phyloP scores from a whole-genome alignment of 23 tunicate genomes.

The Ascidia mentula region DNA sequence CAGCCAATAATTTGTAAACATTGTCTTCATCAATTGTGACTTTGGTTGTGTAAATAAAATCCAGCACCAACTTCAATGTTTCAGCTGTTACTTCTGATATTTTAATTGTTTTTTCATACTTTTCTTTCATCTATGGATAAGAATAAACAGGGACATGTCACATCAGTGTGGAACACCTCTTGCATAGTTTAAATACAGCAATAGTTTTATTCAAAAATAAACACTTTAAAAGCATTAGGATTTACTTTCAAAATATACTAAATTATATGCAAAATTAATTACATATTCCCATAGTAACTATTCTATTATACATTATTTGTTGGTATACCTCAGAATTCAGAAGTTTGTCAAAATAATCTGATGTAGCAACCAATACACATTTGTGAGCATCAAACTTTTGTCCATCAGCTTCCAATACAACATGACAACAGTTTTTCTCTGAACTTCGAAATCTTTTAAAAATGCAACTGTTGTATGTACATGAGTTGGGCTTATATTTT shows the following conservation, averaged over 20 bases:
- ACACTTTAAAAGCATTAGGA: no score
- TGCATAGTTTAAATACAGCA: no score
- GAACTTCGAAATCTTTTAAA: not conserved
- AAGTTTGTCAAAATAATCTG: constrained; percentile 5
- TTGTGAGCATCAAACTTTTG: not conserved
- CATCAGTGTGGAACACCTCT: no score
- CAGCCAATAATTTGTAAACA: not conserved
- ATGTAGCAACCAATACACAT: not conserved
- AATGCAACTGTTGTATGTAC: not conserved
- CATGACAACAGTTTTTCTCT: not conserved
- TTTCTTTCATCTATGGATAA: not conserved
- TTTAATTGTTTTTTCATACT: not conserved
- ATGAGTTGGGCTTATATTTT: not conserved
- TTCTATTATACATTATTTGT: no score
- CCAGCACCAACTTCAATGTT: not conserved
- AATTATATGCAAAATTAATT: no score
- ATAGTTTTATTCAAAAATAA: no score
- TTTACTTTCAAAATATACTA: no score
- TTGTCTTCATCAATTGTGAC: not conserved
- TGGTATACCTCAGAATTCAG: not conserved
- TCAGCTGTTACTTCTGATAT: not conserved
- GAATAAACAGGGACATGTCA: no score
- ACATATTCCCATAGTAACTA: no score
- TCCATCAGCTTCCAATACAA: not conserved
- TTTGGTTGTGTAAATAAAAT: constrained; percentile 5